Evolutionary conservation across 2,888 invertebrate genomes (phyloP).

Genomic region (Xylophagus ater): DNA sequence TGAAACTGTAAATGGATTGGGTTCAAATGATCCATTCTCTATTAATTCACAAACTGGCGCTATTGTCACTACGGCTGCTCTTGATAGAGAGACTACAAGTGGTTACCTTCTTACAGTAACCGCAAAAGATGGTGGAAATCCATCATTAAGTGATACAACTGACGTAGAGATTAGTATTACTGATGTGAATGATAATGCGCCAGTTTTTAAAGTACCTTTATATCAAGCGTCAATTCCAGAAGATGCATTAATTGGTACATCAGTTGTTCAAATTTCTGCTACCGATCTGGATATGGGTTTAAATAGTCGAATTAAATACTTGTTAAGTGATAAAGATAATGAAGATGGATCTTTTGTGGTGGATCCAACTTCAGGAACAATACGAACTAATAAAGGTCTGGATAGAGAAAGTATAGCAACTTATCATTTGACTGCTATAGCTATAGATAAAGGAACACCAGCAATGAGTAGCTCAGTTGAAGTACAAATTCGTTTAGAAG

Average conservation of each 20-base stretch:
- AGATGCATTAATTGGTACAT: conserved; percentile 73
- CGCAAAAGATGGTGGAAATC: conserved; percentile 85
- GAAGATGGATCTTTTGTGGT: conserved; percentile 87
- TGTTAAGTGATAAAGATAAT: conserved; percentile 56
- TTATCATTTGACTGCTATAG: conserved; percentile 77
- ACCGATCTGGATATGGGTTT: conserved; percentile 76
- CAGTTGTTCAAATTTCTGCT: conserved; percentile 67
- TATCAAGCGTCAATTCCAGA: conserved; percentile 78
- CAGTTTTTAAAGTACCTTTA: conserved; percentile 68
- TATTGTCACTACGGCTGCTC: conserved; percentile 68
- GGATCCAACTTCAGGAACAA: conserved; percentile 83
- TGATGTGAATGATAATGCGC: conserved; percentile 94
- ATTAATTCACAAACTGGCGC: conserved; percentile 92
- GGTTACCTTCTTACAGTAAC: conserved; percentile 84
- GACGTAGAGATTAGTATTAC: conserved; percentile 90
- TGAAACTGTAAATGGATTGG: conserved; percentile 46
- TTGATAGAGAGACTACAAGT: conserved; percentile 75
- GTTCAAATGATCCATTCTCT: conserved; percentile 60
- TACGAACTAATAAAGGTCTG: conserved; percentile 76
- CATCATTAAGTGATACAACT: conserved; percentile 84
- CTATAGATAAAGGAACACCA: conserved; percentile 82
- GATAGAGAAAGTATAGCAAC: conserved; percentile 83
- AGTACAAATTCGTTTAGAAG: conserved; percentile 71
- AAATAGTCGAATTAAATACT: conserved; percentile 78
- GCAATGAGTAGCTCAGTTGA: conserved; percentile 57